phyloP scores from a whole-genome alignment of 2,113 vertebrate genomes.

The Bubo scandiacus region DNA sequence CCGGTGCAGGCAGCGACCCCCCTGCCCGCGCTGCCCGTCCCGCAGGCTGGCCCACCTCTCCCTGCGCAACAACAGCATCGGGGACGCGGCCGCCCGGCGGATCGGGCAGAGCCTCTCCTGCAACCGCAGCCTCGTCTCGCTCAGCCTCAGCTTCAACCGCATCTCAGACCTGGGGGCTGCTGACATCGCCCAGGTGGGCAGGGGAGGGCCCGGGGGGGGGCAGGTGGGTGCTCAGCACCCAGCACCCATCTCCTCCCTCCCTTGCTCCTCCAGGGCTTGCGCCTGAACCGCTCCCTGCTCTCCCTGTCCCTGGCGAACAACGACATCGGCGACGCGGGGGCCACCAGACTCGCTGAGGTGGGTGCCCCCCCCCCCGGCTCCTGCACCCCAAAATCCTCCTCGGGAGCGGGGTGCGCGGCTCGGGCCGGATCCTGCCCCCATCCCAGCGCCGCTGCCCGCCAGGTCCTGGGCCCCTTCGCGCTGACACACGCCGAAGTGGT shows the following conservation, averaged over 20 bases:
- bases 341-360: conserved; percentile 79
- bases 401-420: accelerated
- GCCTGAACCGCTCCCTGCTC: conserved; percentile 83
- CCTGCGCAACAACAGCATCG: conserved; percentile 80
- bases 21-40: background rate
- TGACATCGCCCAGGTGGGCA: conserved; percentile 79
- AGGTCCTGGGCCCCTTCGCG: conserved; percentile 81
- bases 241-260: background rate
- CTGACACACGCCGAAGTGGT: conserved; percentile 83
- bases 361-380: background rate
- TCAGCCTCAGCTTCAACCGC: conserved; percentile 86
- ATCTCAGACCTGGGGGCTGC: conserved; percentile 81
- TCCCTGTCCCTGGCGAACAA: conserved; percentile 85
- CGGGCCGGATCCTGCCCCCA: accelerated
- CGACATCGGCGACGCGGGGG: conserved; percentile 81
- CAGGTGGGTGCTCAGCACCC: background rate
- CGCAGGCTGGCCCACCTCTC: conserved; percentile 79
- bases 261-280: conserved; percentile 75
- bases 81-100: conserved; percentile 71
- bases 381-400: background rate
- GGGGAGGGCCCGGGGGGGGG: too few species aligned
- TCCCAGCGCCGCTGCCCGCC: background rate
- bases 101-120: conserved; percentile 77
- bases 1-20: background rate
- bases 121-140: conserved; percentile 75